Evolutionary conservation across 2,888 invertebrate species (phyloP), one percentile per base, ranked within the genome.

Genomic region (Lucinisca nassula): DNA sequence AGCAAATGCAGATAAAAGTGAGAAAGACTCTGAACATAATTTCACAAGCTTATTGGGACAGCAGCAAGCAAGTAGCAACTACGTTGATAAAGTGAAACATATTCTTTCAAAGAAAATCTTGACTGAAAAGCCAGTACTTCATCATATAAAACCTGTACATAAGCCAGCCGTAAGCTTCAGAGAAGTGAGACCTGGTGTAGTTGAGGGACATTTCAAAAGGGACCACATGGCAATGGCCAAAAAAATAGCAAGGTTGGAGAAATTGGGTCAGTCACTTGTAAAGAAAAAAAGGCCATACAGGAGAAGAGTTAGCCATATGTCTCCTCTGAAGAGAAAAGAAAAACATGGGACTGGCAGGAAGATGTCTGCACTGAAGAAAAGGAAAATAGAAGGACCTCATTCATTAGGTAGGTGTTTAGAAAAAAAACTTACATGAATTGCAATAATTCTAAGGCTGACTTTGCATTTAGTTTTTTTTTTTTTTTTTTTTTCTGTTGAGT

Each of bases 311-410:
- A 35, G 35, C 8, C 32, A 35, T 10, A 14, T 35, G 35, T 35
- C 67, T 12, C 67, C 67, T 3, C 2, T 32, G 17, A 67, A 67
- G 35, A 67, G n/a, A 35, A 67, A 14, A 35, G 67, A 17, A 17
- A 32, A 35, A 35, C 67, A 27, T 10, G 30, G 61, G 30, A 10
- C 40, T 6, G 27, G 27, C 4, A 58, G 58, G 14, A 58, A 14
- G 14, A 58, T 2, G 6, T 21, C 58, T 8, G 6, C 58, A 58
- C 24, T 35, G 35, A 67, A 17, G 17, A 35, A 10, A 35, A 67
- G 35, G 35, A 67, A 35, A 67, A 67, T 67, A 35, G 67, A 67
- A 67, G 67, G 67, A 67, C 85, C 85, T n/a, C 85, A 85, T 79
- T 82, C 82, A 51, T 38, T 61, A 67, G 85, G 85, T 85, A 55